Conservation (phyloP, 2,888 invertebrate species). For the Nomada lathburiana region DNA sequence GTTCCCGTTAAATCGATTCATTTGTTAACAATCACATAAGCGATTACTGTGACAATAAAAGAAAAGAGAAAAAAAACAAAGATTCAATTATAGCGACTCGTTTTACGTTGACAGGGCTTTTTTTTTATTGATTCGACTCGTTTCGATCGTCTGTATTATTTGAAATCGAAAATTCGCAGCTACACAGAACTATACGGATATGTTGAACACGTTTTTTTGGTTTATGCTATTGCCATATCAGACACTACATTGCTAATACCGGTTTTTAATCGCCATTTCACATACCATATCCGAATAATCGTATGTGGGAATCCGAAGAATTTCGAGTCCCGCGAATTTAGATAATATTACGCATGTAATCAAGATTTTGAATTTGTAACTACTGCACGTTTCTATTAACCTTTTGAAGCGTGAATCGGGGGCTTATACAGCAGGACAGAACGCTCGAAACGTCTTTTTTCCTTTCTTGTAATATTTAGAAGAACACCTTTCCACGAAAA, state of each 20-base stretch:
- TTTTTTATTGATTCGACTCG: constrained; percentile 8
- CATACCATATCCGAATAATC: constrained; percentile 37
- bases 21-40: constrained; percentile 22
- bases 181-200: background rate
- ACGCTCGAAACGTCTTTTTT: background rate
- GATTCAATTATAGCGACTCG: background rate
- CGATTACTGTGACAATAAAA: constrained; percentile 54
- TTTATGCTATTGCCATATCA: constrained; percentile 53
- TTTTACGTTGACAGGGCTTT: constrained; percentile 25
- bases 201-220: constrained; percentile 39
- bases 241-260: constrained; percentile 50
- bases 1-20: constrained; percentile 17
- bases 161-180: too few relatives aligned
- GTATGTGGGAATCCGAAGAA: constrained; percentile 43
- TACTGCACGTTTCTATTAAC: constrained; percentile 27
- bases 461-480: background rate
- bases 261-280: constrained; percentile 54
- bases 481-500: background rate
- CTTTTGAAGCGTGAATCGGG: constrained; percentile 37
- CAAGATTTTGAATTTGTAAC: constrained; percentile 37
- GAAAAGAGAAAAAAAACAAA: background rate
- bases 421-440: background rate
- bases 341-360: constrained; percentile 34
- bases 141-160: background rate
- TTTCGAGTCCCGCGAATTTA: constrained; percentile 40